Evolutionary conservation across 1,140 invertebrate species (phyloP), one percentile per base, ranked within the genome.

Genomic region (Tyrophagus putrescentiae): DNA sequence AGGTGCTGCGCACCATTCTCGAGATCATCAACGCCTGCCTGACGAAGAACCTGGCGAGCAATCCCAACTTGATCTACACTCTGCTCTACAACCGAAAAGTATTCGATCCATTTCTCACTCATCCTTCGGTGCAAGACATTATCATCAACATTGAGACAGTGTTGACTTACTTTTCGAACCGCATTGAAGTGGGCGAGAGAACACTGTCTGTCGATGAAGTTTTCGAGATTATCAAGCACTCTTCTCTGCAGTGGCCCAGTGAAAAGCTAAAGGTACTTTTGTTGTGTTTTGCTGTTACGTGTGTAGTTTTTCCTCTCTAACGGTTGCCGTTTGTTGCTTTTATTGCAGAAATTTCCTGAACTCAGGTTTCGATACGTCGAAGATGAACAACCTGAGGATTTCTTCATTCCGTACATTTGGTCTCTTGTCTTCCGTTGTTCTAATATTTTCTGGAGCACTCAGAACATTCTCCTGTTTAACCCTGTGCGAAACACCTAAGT

Each of bases 391-490:
- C 95, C 94, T 0, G 93, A 98, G 71, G 93, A 98, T 69, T 99
- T 99, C 76, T 99, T 98, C 74, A 91, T 97, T 67, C 95, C 95
- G 7, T 99, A 98, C 71, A 85, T 98, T 34, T 99, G 95, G 95
- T 84, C 86, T 11, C 76, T 98, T 48, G 84, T 93, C 27, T 84
- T 79, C 66, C 78, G 82, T 65, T 81, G 81, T 65, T 87, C 85
- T 1, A 78, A 83, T 39, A 76, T 94, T 21, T 83, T 87, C 72
- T 93, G 87, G 81, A 83, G 71, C 64, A 65, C 73, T 11, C 63
- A 67, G 13, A 72, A 73, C 48, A 67, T 75, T 29, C 66, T 66
- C 28, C 60, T 75, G 28, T 74, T 75, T 60, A 70, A 68, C 64
- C 64, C 62, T 16, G 31, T 54, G 27, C 58, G 62, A 16, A 63